Evolutionary conservation across 2,113 vertebrate genomes (phyloP), one percentile per base, ranked within the genome.

Genomic region (Odontophorus gujanensis): DNA sequence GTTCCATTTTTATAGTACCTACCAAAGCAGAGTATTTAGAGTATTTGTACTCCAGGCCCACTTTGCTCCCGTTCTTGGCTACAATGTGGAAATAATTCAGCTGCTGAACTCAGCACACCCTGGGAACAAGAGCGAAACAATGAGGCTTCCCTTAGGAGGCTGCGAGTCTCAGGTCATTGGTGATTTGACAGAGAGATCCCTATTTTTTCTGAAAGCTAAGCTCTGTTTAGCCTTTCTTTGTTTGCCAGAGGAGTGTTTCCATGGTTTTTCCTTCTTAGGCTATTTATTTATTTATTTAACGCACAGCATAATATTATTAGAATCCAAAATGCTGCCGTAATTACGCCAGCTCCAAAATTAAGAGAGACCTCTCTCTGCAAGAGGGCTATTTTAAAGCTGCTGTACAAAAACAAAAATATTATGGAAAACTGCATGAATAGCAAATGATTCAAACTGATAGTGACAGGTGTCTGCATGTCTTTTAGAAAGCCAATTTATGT

Each of bases 391-490:
- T 77, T 38, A 73, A 47, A 84, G 58, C 81, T 36, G 21, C 26
- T 32, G 50, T 91, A 77, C 63, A 57, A 85, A 59, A 21, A 71
- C 57, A 34, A 77, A 91, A 89, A 76, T 17, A 79, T 4, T 11
- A 24, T 0, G 73, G 63, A 28, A 32, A 62, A 87, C 21, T 74
- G 66, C 61, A 62, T 25, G 45, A 92, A 14, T 26, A 67, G 50
- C 32, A 87, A 76, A 13, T 36, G 63, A 92, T 83, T 59, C 85
- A 53, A 76, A 84, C 9, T 57, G 87, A 48, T 74, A 92, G 53
- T 97, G 96, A 92, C 94, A 95, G 93, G 94, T 96, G 91, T 92
- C 92, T 95, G 94, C 79, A 63, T 79, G 85, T 90, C 89, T 95
- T 82, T 89, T 24, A 65, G 72, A 69, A 93, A 95, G 91, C 50